These are phyloP conservation scores for Caiman crocodilus DNA, from an alignment of 2,797 vertebrate genomes.

Conservation along the genomic window DNA sequence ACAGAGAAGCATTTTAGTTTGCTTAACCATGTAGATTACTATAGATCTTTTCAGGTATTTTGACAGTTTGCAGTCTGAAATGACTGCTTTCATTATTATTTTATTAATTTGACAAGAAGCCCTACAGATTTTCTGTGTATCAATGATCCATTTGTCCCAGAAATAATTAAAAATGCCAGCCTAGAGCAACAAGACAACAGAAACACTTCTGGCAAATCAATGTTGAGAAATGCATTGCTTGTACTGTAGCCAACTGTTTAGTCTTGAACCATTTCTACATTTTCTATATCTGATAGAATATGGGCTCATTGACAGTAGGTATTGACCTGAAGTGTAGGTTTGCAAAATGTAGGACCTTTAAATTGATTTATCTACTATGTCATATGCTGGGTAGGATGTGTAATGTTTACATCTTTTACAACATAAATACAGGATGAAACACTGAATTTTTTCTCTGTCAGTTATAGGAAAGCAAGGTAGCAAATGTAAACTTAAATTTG, in stretches of 20 bases:
- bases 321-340: conserved; percentile 69
- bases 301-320: conserved; percentile 68
- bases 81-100: conserved; percentile 85
- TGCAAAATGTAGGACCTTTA: conserved; percentile 70
- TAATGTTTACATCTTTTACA: conserved; percentile 61
- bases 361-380: conserved; percentile 70
- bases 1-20: conserved; percentile 65
- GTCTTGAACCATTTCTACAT: conserved; percentile 69
- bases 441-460: conserved; percentile 40
- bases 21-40: conserved; percentile 75
- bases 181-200: conserved; percentile 83
- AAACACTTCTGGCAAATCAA: conserved; percentile 83
- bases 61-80: conserved; percentile 81
- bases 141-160: conserved; percentile 82
- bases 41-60: conserved; percentile 78
- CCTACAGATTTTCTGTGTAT: conserved; percentile 82
- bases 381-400: conserved; percentile 40
- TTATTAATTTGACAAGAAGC: conserved; percentile 87
- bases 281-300: conserved; percentile 66
- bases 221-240: conserved; percentile 81
- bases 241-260: conserved; percentile 76
- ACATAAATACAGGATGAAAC: conserved; percentile 46
- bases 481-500: conserved; percentile 58
- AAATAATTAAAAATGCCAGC: conserved; percentile 87
- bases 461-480: conserved; percentile 24